Evolutionary conservation across 2,888 invertebrate species (phyloP).

Genomic region (Andrena camellia): DNA sequence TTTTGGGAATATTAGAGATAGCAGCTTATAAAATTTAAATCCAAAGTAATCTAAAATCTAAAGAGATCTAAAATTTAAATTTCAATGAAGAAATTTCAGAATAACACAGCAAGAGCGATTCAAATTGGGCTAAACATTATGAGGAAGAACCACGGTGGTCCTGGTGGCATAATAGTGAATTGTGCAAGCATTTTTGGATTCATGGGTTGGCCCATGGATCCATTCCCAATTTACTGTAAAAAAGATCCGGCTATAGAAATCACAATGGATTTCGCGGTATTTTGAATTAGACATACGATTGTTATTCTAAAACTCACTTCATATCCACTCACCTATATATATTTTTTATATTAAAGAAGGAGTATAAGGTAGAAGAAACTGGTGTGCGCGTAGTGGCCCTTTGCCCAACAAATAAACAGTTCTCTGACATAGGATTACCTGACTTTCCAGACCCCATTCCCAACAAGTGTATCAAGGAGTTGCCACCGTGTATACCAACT

Average conservation of each 20-base stretch:
- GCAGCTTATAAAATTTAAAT: no score
- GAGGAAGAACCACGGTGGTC: slow-evolving; percentile 82
- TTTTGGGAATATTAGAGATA: not conserved
- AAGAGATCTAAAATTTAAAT: not conserved
- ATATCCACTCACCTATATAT: not conserved
- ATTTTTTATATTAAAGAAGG: slow-evolving; percentile 47
- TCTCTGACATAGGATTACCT: slow-evolving; percentile 72
- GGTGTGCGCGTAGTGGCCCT: slow-evolving; percentile 78
- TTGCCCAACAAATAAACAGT: slow-evolving; percentile 72
- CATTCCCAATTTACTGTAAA: slow-evolving; percentile 73
- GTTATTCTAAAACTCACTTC: not conserved
- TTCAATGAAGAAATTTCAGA: slow-evolving; percentile 51
- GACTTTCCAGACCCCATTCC: slow-evolving; percentile 61
- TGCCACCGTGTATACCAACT: slow-evolving; percentile 44
- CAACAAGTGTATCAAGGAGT: slow-evolving; percentile 7
- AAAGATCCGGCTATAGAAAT: slow-evolving; percentile 72
- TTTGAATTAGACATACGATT: not conserved
- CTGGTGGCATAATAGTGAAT: slow-evolving; percentile 88
- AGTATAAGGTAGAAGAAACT: slow-evolving; percentile 64
- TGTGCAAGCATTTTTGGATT: slow-evolving; percentile 87
- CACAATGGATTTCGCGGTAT: slow-evolving; percentile 69
- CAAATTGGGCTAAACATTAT: slow-evolving; percentile 82
- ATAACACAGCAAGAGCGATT: slow-evolving; percentile 56
- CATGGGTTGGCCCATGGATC: slow-evolving; percentile 76
- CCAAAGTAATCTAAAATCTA: no score